Percentiles rank a stretch among this genome's conserved stretches.
Evolutionary conservation across 2,888 invertebrate species (phyloP).

Genomic region (Peribatodes rhomboidaria): DNA sequence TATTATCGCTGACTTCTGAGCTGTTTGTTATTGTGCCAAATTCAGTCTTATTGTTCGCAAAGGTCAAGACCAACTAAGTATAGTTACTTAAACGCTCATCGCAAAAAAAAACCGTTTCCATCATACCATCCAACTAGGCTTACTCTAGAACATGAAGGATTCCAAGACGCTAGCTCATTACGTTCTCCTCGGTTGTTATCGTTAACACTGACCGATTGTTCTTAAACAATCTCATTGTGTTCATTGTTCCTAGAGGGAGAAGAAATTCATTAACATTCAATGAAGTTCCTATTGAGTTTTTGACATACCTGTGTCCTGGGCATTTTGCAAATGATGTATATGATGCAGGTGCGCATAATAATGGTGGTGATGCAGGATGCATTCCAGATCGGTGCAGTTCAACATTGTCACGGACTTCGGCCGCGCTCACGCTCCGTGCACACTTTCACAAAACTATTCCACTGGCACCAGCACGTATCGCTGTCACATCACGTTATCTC

Average conservation of each 20-base stretch:
- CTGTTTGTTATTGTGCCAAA: constrained; percentile 55
- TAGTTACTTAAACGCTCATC: constrained; percentile 54
- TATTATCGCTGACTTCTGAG: constrained; percentile 56
- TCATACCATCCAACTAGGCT: constrained; percentile 53
- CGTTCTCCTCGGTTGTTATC: constrained; percentile 68
- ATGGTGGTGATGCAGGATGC: constrained; percentile 91
- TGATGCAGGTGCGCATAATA: constrained; percentile 91
- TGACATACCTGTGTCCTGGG: constrained; percentile 87
- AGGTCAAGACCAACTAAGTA: constrained; percentile 73
- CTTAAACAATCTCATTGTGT: constrained; percentile 75
- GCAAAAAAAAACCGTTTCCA: constrained; percentile 58
- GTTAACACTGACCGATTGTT: constrained; percentile 71
- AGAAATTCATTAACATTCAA: constrained; percentile 58
- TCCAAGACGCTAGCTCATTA: constrained; percentile 55
- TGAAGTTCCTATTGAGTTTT: constrained; percentile 44
- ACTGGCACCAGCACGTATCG: constrained; percentile 79
- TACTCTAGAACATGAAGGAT: constrained; percentile 59
- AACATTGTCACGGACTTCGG: constrained; percentile 87
- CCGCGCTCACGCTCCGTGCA: constrained; percentile 78
- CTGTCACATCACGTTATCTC: constrained; percentile 86
- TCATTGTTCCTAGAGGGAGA: constrained; percentile 66
- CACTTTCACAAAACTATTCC: constrained; percentile 86
- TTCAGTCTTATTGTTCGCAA: constrained; percentile 66
- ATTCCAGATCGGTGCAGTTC: constrained; percentile 92
- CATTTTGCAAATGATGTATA: constrained; percentile 89